Percentiles rank a stretch among this genome's conserved stretches.
phyloP scores from a whole-genome alignment of 2,113 vertebrate genomes.

The Eulemur rufifrons region DNA sequence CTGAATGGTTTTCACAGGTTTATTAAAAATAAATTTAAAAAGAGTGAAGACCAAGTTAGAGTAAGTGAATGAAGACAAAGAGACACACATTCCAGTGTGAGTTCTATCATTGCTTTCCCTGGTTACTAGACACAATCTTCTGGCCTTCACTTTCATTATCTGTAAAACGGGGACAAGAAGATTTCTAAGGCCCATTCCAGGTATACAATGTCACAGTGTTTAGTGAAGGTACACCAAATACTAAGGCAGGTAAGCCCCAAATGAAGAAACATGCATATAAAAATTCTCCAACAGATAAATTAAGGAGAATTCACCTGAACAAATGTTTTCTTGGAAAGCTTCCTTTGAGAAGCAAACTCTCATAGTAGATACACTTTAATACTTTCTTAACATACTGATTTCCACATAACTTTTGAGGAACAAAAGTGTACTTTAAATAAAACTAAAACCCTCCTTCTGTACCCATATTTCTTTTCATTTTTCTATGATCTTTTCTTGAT shows the following conservation, averaged over 20 bases:
- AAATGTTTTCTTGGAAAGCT: not conserved
- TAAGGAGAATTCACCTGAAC: not conserved
- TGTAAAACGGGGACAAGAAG: not conserved
- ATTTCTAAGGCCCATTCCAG: not conserved
- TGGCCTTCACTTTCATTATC: not conserved
- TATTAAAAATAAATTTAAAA: not conserved
- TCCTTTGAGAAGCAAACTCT: not conserved
- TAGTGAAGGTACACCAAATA: not conserved
- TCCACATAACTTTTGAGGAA: slow-evolving; percentile 7
- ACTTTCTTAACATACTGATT: not conserved
- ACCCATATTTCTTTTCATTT: not conserved
- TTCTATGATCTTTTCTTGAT: not conserved
- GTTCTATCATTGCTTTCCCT: not conserved
- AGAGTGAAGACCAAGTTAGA: not conserved
- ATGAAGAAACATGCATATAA: not conserved
- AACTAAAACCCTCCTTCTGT: not conserved
- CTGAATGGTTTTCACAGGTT: not conserved
- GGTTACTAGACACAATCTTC: not conserved
- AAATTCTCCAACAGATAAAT: not conserved
- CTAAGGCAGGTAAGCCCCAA: not conserved
- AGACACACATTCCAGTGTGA: not conserved
- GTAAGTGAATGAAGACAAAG: not conserved
- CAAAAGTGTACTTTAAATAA: not conserved
- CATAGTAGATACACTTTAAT: not conserved
- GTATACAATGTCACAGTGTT: not conserved